Percentiles rank a stretch among this genome's conserved stretches.
Evolutionary conservation across 2,888 invertebrate species (phyloP).

Genomic region (Tuta absoluta): DNA sequence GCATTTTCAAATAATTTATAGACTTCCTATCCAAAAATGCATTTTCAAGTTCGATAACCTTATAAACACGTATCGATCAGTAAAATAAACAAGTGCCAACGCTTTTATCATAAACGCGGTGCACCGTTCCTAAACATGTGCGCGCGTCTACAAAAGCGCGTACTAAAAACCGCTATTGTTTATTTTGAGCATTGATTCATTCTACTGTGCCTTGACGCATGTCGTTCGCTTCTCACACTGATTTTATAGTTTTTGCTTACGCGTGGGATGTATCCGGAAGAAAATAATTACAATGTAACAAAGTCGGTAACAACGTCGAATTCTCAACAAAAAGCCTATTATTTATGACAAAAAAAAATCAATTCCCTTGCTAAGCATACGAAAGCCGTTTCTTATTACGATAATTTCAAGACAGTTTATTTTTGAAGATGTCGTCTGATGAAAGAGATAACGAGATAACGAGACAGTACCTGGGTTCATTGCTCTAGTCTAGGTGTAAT

Average conservation of each 20-base stretch:
- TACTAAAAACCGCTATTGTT: slow-evolving; percentile 6
- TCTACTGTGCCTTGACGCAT: neutral
- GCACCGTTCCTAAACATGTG: neutral
- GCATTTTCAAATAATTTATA: neutral
- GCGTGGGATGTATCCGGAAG: slow-evolving; percentile 5
- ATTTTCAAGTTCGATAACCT: neutral
- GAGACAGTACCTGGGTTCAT: slow-evolving; percentile 22
- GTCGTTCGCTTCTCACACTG: neutral
- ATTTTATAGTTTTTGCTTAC: neutral
- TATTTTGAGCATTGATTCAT: slow-evolving; percentile 6
- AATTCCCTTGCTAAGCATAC: neutral
- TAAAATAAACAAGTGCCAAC: neutral
- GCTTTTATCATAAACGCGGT: neutral
- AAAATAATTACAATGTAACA: neutral
- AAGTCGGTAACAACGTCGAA: neutral
- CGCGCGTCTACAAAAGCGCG: neutral
- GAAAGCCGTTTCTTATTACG: neutral
- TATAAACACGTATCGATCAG: neutral
- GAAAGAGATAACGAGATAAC: slow-evolving; percentile 18
- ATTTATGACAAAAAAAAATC: neutral
- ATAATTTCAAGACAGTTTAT: neutral
- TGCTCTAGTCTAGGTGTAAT: neutral
- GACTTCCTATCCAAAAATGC: neutral
- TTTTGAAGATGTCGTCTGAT: slow-evolving; percentile 1
- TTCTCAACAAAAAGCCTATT: neutral